Base-by-base conservation (phyloP, 2,888 invertebrate species). In the Heliconius ethilla region DNA sequence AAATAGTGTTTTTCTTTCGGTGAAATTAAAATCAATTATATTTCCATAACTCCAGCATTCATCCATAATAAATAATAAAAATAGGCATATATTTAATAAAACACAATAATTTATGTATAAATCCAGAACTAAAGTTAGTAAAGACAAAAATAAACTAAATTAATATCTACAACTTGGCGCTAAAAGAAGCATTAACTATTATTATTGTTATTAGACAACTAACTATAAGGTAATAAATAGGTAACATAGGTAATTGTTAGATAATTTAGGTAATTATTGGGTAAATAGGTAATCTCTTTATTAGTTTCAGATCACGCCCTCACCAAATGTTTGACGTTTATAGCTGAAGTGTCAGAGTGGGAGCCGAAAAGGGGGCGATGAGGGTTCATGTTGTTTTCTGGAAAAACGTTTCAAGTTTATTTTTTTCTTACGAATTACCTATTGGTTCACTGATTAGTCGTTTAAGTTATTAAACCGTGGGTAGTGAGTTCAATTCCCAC, bases 291-390 rank as follows among this genome's bases (percentile, higher is more conserved):
- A 37, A 73, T 69, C 55, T 37, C 18, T 63, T 70, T 11, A 9
- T 40, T 70, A 55, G 11, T 27, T 40, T 37, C 40, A 69, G 33
- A 27, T 63, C 75, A 76, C 63, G 59, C 75, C 79, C 78, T 93
- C 95, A 96, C 96, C 94, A 95, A 89, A 77, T 91, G 88, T 85
- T 95, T 95, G 77, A 95, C 92, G 85, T 94, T 94, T 76, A 96
- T 93, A 78, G 95, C 94, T 6, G 96, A 96, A 7, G 96, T 96
- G 91, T 96, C 96, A 82, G 96, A 96, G 82, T 96, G 94, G 29
- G 96, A 96, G 81, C 95, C 91, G 80, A 95, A 95, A 79, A 95
- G 86, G 2, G 92, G 92, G 55, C 89, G 86, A 73, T 78, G 84
- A 7, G 86, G 82, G 81, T 86, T 86, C 92, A 92, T 93, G 83